Base-by-base conservation (phyloP, 1,140 invertebrate species). In the Streblospio benedicti region DNA sequence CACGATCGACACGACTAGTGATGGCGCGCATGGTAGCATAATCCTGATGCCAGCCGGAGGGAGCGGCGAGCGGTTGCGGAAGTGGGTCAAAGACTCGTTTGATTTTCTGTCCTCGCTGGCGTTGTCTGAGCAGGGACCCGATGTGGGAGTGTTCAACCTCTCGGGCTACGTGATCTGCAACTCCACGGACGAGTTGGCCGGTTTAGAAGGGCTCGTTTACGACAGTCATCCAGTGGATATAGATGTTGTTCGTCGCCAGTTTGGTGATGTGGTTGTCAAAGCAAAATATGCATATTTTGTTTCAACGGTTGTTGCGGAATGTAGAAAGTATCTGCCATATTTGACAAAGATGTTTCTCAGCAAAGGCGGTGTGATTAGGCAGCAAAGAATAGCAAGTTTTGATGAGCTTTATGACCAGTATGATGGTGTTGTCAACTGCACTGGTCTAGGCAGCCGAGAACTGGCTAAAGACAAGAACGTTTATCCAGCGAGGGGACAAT, bases 381-480 rank as follows among this genome's bases (percentile, higher is more conserved):
- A 47, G 18, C 5, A 25, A 47, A 47, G 27, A 47, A n/a, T 47
- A 9, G 5, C 5, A 5, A 47, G 44, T 47, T 47, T 47, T n/a
- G 50, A 25, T 30, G 50, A 72, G 68, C 60, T 73, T 25, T 54
- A 56, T 28, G 66, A 60, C 6, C 51, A 85, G 45, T 92, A 83
- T 71, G 86, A 95, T 75, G 76, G 91, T 2, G 80, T 94, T 30
- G 83, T 97, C 1, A 97, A 97, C 73, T 96, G 93, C 70, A 83
- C 86, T 0, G 93, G 93, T 2, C 77, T 95, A 33, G 89, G 88
- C 4, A 85, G 91, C 12, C 84, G 84, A 70, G 74, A 83, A 65
- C 78, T 97, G 23, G 87, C 87, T 63, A 79, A 83, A 31, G 93
- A 97, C 74, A 70, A 79, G 56, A 81, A 84, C 69, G 68, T 96